These are phyloP conservation scores for Pantherophis guttatus DNA, from an alignment of 2,113 vertebrate genomes.

Conservation along the genomic window DNA sequence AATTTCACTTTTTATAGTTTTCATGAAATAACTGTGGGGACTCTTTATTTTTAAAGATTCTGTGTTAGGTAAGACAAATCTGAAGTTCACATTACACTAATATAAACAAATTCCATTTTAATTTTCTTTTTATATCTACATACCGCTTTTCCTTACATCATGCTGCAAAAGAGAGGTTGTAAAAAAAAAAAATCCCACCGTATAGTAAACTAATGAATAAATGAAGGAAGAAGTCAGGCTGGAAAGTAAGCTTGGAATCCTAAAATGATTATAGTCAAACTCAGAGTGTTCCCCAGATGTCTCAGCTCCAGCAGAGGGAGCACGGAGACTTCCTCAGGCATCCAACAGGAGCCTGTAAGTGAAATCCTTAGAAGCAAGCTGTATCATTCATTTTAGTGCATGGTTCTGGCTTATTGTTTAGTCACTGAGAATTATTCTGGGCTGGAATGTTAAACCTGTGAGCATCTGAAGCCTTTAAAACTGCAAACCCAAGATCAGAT, in stretches of 20 bases:
- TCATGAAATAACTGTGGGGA: neutral
- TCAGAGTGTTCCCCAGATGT: neutral
- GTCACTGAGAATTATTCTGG: neutral
- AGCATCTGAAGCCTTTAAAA: neutral
- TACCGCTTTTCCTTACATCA: neutral
- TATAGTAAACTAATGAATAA: neutral
- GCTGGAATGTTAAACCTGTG: neutral
- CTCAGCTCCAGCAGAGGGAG: constrained; percentile 17
- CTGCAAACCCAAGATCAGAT: neutral
- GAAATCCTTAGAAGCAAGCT: no score
- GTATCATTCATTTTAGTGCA: neutral
- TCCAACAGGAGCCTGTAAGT: neutral
- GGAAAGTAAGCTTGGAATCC: neutral
- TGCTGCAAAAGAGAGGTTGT: neutral
- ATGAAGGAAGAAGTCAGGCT: neutral
- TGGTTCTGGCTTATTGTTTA: neutral
- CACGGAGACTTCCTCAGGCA: neutral
- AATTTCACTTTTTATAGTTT: neutral
- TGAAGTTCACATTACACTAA: neutral
- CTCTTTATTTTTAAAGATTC: neutral
- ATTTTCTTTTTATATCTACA: neutral
- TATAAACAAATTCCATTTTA: neutral
- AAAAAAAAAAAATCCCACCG: neutral
- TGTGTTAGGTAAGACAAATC: neutral
- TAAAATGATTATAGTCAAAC: neutral